Evolutionary conservation across 2,113 vertebrate species (phyloP), one percentile per base, ranked within the genome.

Genomic region (Smithornis capensis): DNA sequence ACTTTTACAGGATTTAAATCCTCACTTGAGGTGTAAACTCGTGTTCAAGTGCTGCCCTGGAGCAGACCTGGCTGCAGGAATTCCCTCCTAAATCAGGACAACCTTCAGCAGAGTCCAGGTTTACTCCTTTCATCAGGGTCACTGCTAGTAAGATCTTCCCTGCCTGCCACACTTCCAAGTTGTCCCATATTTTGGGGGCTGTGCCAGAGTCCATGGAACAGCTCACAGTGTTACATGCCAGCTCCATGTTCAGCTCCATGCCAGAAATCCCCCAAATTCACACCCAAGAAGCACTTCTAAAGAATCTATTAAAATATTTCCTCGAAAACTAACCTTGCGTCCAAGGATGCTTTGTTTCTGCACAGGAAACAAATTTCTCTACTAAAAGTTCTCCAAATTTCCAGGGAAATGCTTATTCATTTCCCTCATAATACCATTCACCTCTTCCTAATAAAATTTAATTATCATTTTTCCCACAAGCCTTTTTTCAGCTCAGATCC

Each of bases 331-430:
- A 57, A 47, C 28, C 16, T 79, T 31, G 35, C 4, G 44, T 73
- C 59, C 28, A 64, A 73, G 23, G 14, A 45, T 9, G 9, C 7
- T 81, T 23, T n/a, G 17, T n/a, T 89, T n/a, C 70, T 83, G 28
- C 52, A 52, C 1, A 45, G 67, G 42, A 65, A 40, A 6, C 3
- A n/a, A 56, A 37, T 22, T 53, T n/a, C 9, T 57, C 38, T 50
- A 47, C 60, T 37, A 0, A 9, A 31, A 70, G 12, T 47, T 44
- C 52, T 38, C 22, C 1, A 18, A 9, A 11, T 64, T 89, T 56
- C 74, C 70, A 93, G 47, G 24, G 59, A 55, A 91, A 63, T 0
- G 1, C 18, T 52, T 1, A 0, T 52, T 70, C 35, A 2, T 12
- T 78, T 42, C 35, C 73, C 60, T 37, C 2, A 2, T 6, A 12